phyloP scores from a whole-genome alignment of 2,797 vertebrate genomes.

The Enteromius afrohamiltoni region DNA sequence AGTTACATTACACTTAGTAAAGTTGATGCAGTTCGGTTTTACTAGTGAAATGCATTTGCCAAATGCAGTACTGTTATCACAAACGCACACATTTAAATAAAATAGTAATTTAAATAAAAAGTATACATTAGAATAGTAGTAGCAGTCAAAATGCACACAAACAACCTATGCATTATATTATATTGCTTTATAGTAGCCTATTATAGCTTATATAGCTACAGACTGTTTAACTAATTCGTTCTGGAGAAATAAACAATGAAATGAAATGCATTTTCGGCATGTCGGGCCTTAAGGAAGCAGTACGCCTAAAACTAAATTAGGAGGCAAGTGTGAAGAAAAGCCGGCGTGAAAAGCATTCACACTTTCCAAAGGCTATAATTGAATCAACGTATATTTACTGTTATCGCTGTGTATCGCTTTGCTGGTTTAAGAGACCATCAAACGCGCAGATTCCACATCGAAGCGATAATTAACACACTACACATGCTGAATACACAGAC shows the following conservation, averaged over 20 bases:
- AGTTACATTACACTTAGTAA: neutral
- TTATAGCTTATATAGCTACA: neutral
- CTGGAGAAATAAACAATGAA: neutral
- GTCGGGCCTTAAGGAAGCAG: neutral
- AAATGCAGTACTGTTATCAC: neutral
- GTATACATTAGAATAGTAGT: neutral
- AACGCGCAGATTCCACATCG: slow-evolving; percentile 45
- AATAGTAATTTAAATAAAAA: neutral
- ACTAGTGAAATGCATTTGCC: neutral
- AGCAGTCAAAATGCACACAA: neutral
- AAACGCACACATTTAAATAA: neutral
- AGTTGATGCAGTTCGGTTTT: neutral
- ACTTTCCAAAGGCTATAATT: slow-evolving; percentile 67
- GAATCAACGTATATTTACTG: slow-evolving; percentile 59
- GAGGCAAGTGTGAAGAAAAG: slow-evolving; percentile 18
- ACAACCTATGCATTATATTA: neutral
- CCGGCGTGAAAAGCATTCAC: slow-evolving; percentile 61
- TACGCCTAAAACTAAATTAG: slow-evolving; percentile 33
- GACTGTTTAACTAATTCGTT: neutral
- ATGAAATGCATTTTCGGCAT: neutral
- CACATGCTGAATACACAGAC: slow-evolving; percentile 45
- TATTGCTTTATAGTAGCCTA: neutral
- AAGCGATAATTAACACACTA: slow-evolving; percentile 38
- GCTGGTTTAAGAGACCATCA: slow-evolving; percentile 56
- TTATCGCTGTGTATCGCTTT: slow-evolving; percentile 54